Percentiles rank a stretch among this genome's conserved stretches.
phyloP scores from a whole-genome alignment of 2,113 vertebrate genomes.

The Zootoca vivipara region DNA sequence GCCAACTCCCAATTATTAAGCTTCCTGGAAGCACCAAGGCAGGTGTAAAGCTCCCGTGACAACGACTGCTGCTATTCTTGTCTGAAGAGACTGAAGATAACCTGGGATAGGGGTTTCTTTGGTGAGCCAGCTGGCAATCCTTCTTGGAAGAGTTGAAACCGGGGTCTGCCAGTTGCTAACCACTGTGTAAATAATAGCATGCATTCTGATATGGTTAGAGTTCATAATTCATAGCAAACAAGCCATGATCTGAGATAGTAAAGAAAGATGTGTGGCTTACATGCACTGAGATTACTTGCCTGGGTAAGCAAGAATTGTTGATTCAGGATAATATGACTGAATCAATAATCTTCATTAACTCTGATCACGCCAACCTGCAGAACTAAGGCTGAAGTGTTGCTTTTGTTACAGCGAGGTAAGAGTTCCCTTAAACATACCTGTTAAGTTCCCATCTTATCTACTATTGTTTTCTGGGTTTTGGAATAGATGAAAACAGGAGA shows the following conservation, averaged over 20 bases:
- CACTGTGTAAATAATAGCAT: not conserved
- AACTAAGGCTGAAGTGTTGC: not conserved
- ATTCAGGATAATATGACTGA: not conserved
- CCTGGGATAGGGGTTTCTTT: not conserved
- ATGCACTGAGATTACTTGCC: not conserved
- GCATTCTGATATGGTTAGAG: not conserved
- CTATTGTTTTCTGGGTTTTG: not conserved
- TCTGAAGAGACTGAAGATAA: not conserved
- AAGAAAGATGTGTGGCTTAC: not conserved
- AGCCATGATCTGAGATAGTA: not conserved
- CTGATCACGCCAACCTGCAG: not conserved
- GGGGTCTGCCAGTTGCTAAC: not conserved
- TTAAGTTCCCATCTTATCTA: not conserved
- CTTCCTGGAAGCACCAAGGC: not conserved
- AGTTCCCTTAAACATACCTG: not conserved
- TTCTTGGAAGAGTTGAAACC: not conserved
- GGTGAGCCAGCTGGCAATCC: not conserved
- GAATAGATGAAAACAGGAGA: not conserved
- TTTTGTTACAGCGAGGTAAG: not conserved
- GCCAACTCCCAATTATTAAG: not conserved
- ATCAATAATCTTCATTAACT: not conserved
- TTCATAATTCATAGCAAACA: not conserved
- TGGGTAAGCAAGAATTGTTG: not conserved
- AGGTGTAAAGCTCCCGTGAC: not conserved
- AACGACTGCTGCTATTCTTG: not conserved